Conservation (phyloP, 2,888 invertebrate genomes). For the Melanophora roralis region DNA sequence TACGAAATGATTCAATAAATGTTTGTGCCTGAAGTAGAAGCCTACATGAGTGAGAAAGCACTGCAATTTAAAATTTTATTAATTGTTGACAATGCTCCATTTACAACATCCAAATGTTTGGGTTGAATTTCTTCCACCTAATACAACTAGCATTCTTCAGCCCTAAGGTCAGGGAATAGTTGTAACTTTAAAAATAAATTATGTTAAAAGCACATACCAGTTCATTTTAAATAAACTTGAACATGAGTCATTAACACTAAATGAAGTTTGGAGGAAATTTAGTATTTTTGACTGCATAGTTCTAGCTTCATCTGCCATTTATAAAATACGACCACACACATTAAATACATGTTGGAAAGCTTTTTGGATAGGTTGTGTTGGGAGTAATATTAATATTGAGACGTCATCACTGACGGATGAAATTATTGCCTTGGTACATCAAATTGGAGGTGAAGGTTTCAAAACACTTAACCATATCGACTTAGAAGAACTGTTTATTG, state of each 20-base stretch:
- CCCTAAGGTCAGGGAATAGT: background rate
- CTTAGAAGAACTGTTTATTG: background rate
- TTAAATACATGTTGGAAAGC: constrained; percentile 15
- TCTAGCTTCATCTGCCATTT: background rate
- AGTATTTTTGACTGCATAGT: background rate
- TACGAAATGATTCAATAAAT: constrained; percentile 51
- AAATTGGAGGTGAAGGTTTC: background rate
- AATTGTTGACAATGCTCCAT: constrained; percentile 16
- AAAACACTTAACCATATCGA: background rate
- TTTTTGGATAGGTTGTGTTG: constrained; percentile 6
- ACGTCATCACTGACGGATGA: background rate
- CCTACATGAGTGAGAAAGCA: background rate
- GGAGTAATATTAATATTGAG: background rate
- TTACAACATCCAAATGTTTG: constrained; percentile 18
- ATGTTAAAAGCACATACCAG: background rate
- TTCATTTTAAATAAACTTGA: constrained; percentile 19
- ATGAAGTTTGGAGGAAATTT: background rate
- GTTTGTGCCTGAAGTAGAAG: background rate
- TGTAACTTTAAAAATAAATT: background rate
- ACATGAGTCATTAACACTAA: background rate
- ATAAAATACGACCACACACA: background rate
- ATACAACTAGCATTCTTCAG: background rate
- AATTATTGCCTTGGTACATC: background rate
- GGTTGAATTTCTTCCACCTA: background rate
- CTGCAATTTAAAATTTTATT: constrained; percentile 21